These are phyloP conservation scores for Leucophora obtusa DNA, from an alignment of 2,888 invertebrate species.

Conservation along the genomic window DNA sequence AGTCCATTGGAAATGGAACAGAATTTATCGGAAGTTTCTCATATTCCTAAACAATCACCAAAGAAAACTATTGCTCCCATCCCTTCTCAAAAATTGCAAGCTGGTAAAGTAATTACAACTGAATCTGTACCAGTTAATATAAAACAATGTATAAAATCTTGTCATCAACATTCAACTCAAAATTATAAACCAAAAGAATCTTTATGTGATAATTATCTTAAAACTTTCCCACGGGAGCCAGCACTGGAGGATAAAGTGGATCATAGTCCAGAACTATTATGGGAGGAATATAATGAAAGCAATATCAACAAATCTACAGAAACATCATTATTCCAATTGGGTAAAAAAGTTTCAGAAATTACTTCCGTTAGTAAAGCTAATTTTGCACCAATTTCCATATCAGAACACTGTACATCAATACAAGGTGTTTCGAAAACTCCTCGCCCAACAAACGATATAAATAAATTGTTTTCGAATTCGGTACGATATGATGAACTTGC, in stretches of 20 bases:
- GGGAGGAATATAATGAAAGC: conserved; percentile 38
- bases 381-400: conserved; percentile 35
- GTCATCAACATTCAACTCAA: conserved; percentile 7
- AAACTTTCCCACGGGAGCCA: conserved; percentile 19
- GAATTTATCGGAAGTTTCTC: neutral
- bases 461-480: too few species aligned
- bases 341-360: conserved; percentile 59
- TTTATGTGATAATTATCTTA: conserved; percentile 41
- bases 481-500: too few species aligned
- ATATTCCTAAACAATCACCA: neutral
- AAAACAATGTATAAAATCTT: conserved; percentile 19
- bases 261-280: conserved; percentile 64
- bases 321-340: conserved; percentile 65
- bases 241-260: conserved; percentile 29
- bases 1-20: neutral
- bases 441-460: neutral
- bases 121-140: conserved; percentile 36
- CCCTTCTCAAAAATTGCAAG: conserved; percentile 29
- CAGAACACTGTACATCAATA: conserved; percentile 62
- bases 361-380: neutral
- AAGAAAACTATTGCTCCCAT: neutral
- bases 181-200: conserved; percentile 18
- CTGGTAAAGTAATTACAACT: conserved; percentile 54
- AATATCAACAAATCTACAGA: neutral
- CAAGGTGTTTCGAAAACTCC: conserved; percentile 71